A percentile compares a stretch with the other conserved stretches of the same genome.
These are phyloP conservation scores for Gambusia holbrooki DNA, from an alignment of 2,113 vertebrate genomes.

Conservation along the genomic window DNA sequence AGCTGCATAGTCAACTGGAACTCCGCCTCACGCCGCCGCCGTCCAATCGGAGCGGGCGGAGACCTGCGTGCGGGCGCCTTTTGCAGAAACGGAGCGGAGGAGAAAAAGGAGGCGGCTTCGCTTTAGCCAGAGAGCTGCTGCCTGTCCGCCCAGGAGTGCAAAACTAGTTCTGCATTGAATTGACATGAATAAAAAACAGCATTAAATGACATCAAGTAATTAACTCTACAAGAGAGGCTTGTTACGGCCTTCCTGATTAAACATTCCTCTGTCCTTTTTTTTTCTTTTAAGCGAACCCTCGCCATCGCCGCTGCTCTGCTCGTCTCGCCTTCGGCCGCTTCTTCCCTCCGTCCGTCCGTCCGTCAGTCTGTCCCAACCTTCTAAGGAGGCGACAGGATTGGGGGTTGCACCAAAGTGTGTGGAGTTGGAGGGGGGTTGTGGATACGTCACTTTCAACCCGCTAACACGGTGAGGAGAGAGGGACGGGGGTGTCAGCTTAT, in stretches of 20 bases:
- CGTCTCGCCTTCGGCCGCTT: slow-evolving; percentile 40
- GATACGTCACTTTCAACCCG: slow-evolving; percentile 32
- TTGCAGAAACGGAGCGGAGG: slow-evolving; percentile 47
- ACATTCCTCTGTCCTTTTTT: slow-evolving; percentile 72
- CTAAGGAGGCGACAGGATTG: slow-evolving; percentile 24
- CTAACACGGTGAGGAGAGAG: slow-evolving; percentile 7
- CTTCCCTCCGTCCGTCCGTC: slow-evolving; percentile 15
- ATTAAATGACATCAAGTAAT: slow-evolving; percentile 81
- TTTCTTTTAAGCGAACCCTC: slow-evolving; percentile 42
- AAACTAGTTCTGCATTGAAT: slow-evolving; percentile 79
- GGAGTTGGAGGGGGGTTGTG: slow-evolving; percentile 31
- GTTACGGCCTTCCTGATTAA: slow-evolving; percentile 58
- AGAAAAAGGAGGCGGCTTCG: slow-evolving; percentile 64
- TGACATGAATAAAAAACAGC: slow-evolving; percentile 79
- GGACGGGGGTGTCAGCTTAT: slow-evolving; percentile 73
- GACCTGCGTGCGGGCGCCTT: slow-evolving; percentile 55
- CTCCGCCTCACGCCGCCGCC: slow-evolving; percentile 46
- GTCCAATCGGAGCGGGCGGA: slow-evolving; percentile 61
- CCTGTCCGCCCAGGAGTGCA: slow-evolving; percentile 72
- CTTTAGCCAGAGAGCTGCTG: slow-evolving; percentile 57
- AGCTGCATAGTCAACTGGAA: slow-evolving; percentile 51
- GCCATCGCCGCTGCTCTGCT: slow-evolving; percentile 45
- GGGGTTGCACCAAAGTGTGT: slow-evolving; percentile 21
- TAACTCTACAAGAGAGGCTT: slow-evolving; percentile 71
- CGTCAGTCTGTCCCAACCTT: slow-evolving; percentile 13